Evolutionary conservation across 2,797 vertebrate species (phyloP).

Genomic region (Melanotaenia pygmaea): DNA sequence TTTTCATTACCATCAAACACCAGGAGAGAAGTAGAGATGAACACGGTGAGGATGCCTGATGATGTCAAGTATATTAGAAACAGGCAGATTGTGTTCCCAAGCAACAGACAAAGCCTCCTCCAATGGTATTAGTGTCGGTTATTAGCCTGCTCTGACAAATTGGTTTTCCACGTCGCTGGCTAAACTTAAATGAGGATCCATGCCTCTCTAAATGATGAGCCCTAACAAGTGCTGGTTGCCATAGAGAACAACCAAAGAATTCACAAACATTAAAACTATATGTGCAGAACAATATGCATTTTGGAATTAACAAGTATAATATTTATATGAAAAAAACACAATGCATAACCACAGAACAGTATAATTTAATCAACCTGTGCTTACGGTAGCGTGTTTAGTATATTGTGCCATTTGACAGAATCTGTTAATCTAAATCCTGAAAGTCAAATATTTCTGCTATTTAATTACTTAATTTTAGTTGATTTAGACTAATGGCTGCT

Average conservation of each 20-base stretch:
- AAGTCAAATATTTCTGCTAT: too few species aligned
- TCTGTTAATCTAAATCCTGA: too few species aligned
- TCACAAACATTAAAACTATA: slow-evolving; percentile 10
- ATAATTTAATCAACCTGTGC: too few species aligned
- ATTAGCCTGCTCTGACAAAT: slow-evolving; percentile 79
- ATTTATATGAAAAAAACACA: too few species aligned
- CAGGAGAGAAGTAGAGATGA: slow-evolving; percentile 49
- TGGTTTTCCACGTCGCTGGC: slow-evolving; percentile 69
- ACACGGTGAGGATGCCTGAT: slow-evolving; percentile 67
- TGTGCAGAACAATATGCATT: neutral
- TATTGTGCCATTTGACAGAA: too few species aligned
- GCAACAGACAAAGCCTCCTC: slow-evolving; percentile 79
- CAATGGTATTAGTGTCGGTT: slow-evolving; percentile 74
- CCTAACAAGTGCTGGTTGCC: slow-evolving; percentile 39
- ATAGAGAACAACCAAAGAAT: neutral
- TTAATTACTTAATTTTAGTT: too few species aligned
- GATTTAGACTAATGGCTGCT: neutral
- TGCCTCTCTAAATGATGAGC: slow-evolving; percentile 26
- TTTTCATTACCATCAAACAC: slow-evolving; percentile 69
- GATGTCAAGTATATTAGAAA: slow-evolving; percentile 78
- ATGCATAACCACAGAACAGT: too few species aligned
- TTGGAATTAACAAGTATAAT: too few species aligned
- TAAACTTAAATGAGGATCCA: slow-evolving; percentile 63
- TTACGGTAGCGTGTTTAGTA: too few species aligned
- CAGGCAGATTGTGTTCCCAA: slow-evolving; percentile 82